These are phyloP conservation scores for Papilio glaucus DNA, from an alignment of 1,140 invertebrate genomes.

Conservation along the genomic window DNA sequence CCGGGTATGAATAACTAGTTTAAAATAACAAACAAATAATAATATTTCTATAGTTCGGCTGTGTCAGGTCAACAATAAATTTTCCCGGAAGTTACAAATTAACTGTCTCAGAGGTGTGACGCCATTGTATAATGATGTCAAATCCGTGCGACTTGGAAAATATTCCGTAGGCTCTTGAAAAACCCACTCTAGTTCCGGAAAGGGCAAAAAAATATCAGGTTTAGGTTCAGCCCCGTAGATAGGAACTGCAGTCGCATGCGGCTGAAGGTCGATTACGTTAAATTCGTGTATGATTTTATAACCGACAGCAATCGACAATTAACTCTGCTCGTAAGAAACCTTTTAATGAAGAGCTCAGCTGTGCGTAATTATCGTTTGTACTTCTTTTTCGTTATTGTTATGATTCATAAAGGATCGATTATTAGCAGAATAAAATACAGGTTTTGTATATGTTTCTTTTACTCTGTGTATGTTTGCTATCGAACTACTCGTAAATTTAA, in stretches of 20 bases:
- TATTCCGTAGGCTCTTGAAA: constrained; percentile 38
- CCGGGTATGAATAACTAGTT: too few species aligned
- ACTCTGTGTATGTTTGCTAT: background rate
- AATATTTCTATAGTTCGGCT: background rate
- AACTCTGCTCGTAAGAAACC: constrained; percentile 8
- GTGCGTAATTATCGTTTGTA: constrained; percentile 1
- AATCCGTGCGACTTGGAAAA: constrained; percentile 23
- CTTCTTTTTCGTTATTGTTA: constrained; percentile 8
- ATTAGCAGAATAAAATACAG: background rate
- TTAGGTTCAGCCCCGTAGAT: constrained; percentile 28
- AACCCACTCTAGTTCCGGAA: constrained; percentile 35
- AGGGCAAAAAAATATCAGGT: constrained; percentile 25
- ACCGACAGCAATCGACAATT: constrained; percentile 5
- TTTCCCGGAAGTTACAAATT: constrained; percentile 34
- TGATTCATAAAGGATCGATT: background rate
- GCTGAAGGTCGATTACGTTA: constrained; percentile 28
- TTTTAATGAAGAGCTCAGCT: constrained; percentile 22
- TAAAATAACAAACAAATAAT: background rate
- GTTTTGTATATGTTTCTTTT: background rate
- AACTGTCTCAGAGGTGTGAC: constrained; percentile 9
- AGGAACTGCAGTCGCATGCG: constrained; percentile 15
- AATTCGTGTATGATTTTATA: constrained; percentile 18
- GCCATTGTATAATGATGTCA: constrained; percentile 5
- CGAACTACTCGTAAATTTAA: too few species aligned
- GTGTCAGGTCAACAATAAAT: constrained; percentile 23